A percentile compares a stretch with the other conserved stretches of the same genome.
phyloP scores from a whole-genome alignment of 2,113 vertebrate genomes.

The Grallaria varia region DNA sequence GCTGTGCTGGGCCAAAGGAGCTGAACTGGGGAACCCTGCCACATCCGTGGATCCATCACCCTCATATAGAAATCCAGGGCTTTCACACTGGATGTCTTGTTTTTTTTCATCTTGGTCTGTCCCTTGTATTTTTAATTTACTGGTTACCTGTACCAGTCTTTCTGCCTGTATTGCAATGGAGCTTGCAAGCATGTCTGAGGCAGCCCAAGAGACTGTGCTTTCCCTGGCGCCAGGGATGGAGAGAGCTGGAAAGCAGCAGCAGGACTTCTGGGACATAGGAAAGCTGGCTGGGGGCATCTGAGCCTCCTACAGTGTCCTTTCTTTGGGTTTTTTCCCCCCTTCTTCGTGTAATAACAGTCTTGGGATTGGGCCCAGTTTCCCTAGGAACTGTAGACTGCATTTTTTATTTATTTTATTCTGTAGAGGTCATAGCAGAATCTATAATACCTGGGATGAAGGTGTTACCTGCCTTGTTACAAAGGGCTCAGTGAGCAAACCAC shows the following conservation, averaged over 20 bases:
- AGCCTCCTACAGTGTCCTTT: not conserved
- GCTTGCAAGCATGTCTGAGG: rapidly evolving
- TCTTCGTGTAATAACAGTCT: not conserved
- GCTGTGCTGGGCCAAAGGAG: not conserved
- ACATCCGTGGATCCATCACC: not conserved
- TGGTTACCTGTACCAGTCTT: not conserved
- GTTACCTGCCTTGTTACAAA: not conserved
- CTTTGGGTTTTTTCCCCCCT: rapidly evolving
- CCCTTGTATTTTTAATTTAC: not conserved
- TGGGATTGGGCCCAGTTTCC: not conserved
- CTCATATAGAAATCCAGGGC: not conserved
- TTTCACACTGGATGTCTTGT: rapidly evolving
- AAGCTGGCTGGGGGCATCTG: not conserved
- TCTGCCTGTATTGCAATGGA: not conserved
- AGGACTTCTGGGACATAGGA: not conserved
- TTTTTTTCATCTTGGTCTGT: not conserved
- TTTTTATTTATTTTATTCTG: not conserved
- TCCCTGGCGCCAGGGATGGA: rapidly evolving
- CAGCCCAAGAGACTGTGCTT: rapidly evolving
- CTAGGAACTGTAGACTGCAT: not conserved
- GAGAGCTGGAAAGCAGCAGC: not conserved
- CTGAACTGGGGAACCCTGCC: rapidly evolving
- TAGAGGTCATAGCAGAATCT: not conserved
- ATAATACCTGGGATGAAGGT: not conserved
- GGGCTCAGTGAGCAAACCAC: not conserved